Percentiles rank a stretch among this genome's conserved stretches.
Conservation (phyloP, 2,888 invertebrate species). For the Eugnorisma glareosa region DNA sequence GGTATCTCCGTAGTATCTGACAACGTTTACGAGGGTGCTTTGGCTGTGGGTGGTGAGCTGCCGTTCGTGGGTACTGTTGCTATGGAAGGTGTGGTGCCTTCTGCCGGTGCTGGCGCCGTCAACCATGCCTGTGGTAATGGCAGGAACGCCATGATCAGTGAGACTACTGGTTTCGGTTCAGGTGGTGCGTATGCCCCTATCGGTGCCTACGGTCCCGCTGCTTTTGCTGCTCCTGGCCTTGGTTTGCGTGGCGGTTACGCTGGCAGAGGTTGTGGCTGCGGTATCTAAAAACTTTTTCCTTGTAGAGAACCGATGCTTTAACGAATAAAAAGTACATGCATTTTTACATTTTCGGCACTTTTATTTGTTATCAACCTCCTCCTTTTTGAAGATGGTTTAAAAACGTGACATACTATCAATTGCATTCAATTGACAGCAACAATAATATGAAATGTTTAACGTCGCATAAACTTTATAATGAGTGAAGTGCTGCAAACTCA, state of each 20-base stretch:
- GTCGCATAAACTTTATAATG: not conserved
- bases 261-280: constrained; percentile 31
- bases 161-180: constrained; percentile 9
- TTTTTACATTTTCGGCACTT: not conserved
- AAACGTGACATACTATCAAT: not conserved
- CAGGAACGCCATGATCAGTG: constrained; percentile 64
- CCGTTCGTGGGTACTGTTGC: constrained; percentile 76
- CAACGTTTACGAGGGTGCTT: constrained; percentile 54
- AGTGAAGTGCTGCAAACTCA: not conserved
- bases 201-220: constrained; percentile 32
- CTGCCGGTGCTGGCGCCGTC: too few species aligned
- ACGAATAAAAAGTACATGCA: not conserved
- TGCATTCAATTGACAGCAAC: not conserved
- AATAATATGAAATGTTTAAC: not conserved
- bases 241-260: constrained; percentile 10
- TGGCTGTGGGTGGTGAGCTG: constrained; percentile 68
- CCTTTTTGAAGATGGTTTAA: not conserved
- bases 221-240: constrained; percentile 1
- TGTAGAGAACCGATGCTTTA: not conserved
- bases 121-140: too few species aligned
- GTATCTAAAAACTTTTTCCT: not conserved
- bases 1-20: constrained; percentile 42
- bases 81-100: too few species aligned
- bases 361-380: not conserved
- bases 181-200: constrained; percentile 11